Evolutionary conservation across 1,140 invertebrate genomes (phyloP).

Genomic region (Pogonognathellus flavescens): DNA sequence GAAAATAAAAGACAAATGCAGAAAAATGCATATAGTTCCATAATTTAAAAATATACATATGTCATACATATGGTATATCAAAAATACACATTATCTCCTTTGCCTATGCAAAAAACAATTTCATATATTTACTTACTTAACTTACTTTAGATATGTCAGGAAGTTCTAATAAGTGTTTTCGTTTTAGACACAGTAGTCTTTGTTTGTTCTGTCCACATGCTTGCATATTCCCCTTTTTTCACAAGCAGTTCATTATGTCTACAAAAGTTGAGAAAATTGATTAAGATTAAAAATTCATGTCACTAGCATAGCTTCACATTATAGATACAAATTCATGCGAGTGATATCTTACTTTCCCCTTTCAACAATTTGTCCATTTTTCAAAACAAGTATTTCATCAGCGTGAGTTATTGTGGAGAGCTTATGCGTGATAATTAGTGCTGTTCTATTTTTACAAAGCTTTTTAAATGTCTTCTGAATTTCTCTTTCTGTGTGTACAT

Average conservation of each 20-base stretch:
- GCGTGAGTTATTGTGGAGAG: constrained; percentile 83
- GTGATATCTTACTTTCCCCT: constrained; percentile 68
- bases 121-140: too few species aligned
- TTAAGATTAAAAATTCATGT: too few species aligned
- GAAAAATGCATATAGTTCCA: too few species aligned
- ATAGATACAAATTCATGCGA: not conserved
- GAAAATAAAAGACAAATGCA: too few species aligned
- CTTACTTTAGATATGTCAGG: too few species aligned
- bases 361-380: constrained; percentile 74
- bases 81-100: too few species aligned
- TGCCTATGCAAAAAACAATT: too few species aligned
- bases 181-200: not conserved
- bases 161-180: not conserved
- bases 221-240: constrained; percentile 79
- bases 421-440: constrained; percentile 85
- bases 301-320: too few species aligned
- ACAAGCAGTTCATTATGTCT: constrained; percentile 72
- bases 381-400: constrained; percentile 84
- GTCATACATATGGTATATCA: too few species aligned
- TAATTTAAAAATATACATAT: too few species aligned
- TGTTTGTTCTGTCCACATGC: constrained; percentile 72
- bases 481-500: constrained; percentile 70
- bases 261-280: not conserved
- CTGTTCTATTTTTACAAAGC: constrained; percentile 79
- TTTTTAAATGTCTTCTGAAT: constrained; percentile 81